Percentiles rank a stretch among this genome's conserved stretches.
Conservation (phyloP, 2,797 vertebrate species). For the Cercopithecus mitis region DNA sequence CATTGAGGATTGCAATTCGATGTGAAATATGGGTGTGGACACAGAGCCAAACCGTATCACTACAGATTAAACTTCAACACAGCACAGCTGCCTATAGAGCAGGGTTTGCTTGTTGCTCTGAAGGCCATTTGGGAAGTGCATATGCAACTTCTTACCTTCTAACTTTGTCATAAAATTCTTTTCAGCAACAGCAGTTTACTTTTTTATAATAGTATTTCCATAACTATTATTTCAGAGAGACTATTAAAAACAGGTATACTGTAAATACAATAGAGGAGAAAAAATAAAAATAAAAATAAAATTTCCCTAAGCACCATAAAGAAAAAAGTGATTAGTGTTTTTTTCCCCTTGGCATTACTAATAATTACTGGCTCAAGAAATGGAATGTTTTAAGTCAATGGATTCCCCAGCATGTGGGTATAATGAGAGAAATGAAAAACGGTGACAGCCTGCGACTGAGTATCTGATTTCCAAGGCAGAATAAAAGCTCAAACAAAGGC, state of each 20-base stretch:
- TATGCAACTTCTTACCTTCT: conserved; percentile 48
- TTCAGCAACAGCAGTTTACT: conserved; percentile 57
- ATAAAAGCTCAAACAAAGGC: neutral
- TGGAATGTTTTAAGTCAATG: conserved; percentile 52
- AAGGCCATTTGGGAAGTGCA: neutral
- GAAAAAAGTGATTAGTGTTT: neutral
- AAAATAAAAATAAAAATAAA: neutral
- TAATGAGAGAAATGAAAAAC: neutral
- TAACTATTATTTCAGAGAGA: conserved; percentile 60
- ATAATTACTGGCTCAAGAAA: conserved; percentile 56
- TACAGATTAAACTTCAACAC: accelerated
- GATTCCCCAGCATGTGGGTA: conserved; percentile 11
- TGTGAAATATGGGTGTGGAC: neutral
- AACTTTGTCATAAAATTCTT: conserved; percentile 60
- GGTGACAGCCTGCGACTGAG: conserved; percentile 27
- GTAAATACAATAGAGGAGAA: neutral
- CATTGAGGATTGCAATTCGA: accelerated
- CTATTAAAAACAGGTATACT: conserved; percentile 29
- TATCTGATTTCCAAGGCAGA: conserved; percentile 20
- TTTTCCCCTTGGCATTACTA: neutral
- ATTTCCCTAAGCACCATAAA: neutral
- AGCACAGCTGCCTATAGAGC: accelerated
- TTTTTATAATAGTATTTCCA: conserved; percentile 69
- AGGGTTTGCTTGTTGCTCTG: accelerated
- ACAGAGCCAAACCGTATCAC: neutral